Evolutionary conservation across 2,113 vertebrate species (phyloP).

Genomic region (Phocoena sinus): DNA sequence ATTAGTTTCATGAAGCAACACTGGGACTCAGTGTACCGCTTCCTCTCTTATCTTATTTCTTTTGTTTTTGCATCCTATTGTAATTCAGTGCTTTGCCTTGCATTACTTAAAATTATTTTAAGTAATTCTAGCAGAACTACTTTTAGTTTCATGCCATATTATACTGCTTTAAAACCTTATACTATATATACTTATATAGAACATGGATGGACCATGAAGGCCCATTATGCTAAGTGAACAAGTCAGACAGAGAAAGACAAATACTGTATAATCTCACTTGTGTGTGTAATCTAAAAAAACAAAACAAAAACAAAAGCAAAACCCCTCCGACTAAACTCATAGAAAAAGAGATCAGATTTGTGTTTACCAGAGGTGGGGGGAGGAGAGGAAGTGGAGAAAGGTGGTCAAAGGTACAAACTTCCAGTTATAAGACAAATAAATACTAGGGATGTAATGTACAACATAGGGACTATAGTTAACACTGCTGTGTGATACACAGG

Average conservation of each 20-base stretch:
- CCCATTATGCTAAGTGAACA: not conserved
- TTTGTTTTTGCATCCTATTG: not conserved
- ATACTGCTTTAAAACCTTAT: not conserved
- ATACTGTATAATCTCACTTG: not conserved
- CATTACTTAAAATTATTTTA: not conserved
- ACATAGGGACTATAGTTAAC: not conserved
- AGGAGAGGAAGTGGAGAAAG: not conserved
- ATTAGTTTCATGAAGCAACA: not conserved
- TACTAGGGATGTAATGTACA: not conserved
- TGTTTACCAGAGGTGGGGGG: not conserved
- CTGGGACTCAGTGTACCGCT: too few relatives aligned
- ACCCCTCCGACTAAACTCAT: too few relatives aligned
- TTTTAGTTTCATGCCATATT: not conserved
- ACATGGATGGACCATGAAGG: not conserved
- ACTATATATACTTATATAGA: not conserved
- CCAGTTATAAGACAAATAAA: not conserved
- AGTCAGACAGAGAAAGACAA: not conserved
- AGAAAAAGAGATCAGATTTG: too few relatives aligned
- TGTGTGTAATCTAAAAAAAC: not conserved
- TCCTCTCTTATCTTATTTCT: not conserved
- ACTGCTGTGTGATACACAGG: not conserved
- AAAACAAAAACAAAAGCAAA: not conserved
- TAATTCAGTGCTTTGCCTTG: not conserved
- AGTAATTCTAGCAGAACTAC: not conserved
- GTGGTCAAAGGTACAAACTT: not conserved